Evolutionary conservation across 2,113 vertebrate genomes (phyloP), one percentile per base, ranked within the genome.

Genomic region (Sprattus sprattus): DNA sequence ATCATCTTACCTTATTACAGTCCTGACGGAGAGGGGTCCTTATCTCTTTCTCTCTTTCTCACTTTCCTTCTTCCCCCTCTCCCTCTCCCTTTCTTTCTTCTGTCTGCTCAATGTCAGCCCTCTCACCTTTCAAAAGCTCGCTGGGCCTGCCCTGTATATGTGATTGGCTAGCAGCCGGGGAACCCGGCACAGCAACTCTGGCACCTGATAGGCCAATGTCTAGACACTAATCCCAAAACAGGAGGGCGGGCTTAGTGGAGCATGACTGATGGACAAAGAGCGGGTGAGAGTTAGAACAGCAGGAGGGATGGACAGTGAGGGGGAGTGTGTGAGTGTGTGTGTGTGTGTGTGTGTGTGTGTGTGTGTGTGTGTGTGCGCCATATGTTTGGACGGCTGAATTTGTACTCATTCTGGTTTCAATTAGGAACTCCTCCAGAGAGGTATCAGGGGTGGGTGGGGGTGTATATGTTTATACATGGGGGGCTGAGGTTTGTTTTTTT

Each of bases 281-380:
- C 22, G 64, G n/a, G 64, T 71, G 64, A 71, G 64, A 71, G 64
- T 32, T 10, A 71, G 28, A 71, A 71, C 64, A 71, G 64, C 64
- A 71, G 25, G 64, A 71, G n/a, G 10, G 64, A 28, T 28, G 25
- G 64, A 71, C 2, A 13, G 64, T 25, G 9, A 7, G 57, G 18
- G 25, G 22, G 64, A 1, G 64, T 28, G 64, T 71, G 64, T 71
- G 28, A 11, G 8, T 71, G 22, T 28, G 25, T 71, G 64, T 71
- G 6, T 71, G 6, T 71, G 25, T 32, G 25, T 25, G 25, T 32
- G 11, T 13, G 11, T 71, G 64, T 71, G 64, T 28, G 64, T 28
- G n/a, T 71, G 64, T 71, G 64, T 71, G 64, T 71, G 64, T 71
- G 64, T 71, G 64, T 71, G 64, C 32, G 64, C 60, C 64, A 71